Base-by-base conservation (phyloP, 2,113 vertebrate species). In the Entelurus aequoreus region DNA sequence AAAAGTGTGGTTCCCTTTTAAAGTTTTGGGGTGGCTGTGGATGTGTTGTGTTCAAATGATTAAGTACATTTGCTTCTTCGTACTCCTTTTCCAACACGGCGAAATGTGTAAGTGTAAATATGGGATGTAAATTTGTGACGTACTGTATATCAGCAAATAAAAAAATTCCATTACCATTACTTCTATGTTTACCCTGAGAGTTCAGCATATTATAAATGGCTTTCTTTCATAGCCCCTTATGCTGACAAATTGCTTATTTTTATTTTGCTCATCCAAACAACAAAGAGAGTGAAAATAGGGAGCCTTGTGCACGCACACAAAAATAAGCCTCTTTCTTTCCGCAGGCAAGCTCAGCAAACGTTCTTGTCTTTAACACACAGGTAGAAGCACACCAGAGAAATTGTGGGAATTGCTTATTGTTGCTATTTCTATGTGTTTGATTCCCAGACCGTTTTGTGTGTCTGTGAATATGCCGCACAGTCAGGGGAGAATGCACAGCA, bases 201-300 rank as follows among this genome's bases (percentile, higher is more conserved):
- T 70, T 68, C 56, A 21, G 42, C 35, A 53, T 4, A 63, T 55
- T 59, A 73, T 71, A 75, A 15, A 50, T 15, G 47, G 53, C 40
- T 74, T 61, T 72, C 57, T 63, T 46, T 63, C 62, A 37, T 49
- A 42, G 42, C 66, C 67, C 63, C 82, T 72, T 51, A 76, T 56
- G 54, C 78, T 71, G 67, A 78, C 74, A 79, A 72, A 77, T 57
- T 2, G 38, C 66, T 69, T 72, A 60, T 72, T 81, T 84, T 78
- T 71, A 73, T 68, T 77, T 77, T 76, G 62, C 60, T 66, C 65
- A 60, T 74, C 70, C 68, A 78, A 79, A 82, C 54, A 78, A 82
- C 75, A 83, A 80, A 76, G 72, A 65, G 3, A 65, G 10, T 35
- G 68, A 71, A 74, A 63, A 70, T 75, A 48, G 61, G 70, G 61